A percentile compares a stretch with the other conserved stretches of the same genome.
These are phyloP conservation scores for Antheraea mylitta DNA, from an alignment of 1,140 invertebrate species.

Conservation along the genomic window DNA sequence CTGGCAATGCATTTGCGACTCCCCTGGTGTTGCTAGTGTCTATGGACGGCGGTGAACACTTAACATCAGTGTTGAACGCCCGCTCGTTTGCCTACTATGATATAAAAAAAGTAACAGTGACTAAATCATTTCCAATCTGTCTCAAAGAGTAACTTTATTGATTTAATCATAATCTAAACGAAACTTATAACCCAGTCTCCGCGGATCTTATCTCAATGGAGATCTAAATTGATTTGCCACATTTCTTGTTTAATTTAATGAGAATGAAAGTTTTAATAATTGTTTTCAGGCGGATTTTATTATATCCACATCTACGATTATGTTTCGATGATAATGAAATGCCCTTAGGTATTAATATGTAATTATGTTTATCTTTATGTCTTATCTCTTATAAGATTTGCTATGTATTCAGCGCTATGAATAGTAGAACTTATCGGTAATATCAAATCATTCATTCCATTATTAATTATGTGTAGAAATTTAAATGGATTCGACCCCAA, in stretches of 20 bases:
- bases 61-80: no score
- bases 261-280: constrained; percentile 14
- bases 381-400: background rate
- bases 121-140: background rate
- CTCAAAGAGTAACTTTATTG: background rate
- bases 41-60: no score
- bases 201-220: constrained; percentile 27
- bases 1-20: no score
- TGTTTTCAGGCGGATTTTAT: constrained; percentile 2
- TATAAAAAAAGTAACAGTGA: no score
- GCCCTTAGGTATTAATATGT: background rate
- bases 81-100: no score
- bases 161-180: background rate
- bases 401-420: background rate
- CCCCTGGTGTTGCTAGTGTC: no score
- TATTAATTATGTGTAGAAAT: no score
- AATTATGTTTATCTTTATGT: background rate
- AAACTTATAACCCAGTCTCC: background rate
- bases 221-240: constrained; percentile 40
- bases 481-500: no score
- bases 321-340: background rate
- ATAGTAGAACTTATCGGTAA: background rate
- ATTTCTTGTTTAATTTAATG: constrained; percentile 9
- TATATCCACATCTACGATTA: background rate
- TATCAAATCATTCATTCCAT: no score